phyloP scores from a whole-genome alignment of 2,888 invertebrate species.

The Epiblema foenella region DNA sequence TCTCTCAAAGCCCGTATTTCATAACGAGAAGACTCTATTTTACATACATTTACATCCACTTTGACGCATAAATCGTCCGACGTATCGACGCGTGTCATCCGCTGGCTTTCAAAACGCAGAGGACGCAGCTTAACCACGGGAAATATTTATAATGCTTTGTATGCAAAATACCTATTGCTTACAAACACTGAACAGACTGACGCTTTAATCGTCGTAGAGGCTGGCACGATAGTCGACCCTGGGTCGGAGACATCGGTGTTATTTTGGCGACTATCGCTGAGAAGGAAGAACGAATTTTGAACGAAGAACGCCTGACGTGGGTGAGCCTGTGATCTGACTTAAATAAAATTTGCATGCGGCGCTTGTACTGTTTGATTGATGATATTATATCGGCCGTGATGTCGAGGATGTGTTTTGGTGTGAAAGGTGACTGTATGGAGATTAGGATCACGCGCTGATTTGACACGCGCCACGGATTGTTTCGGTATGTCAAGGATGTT shows the following conservation, averaged over 20 bases:
- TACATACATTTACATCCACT: constrained; percentile 77
- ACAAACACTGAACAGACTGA: constrained; percentile 64
- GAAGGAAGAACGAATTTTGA: constrained; percentile 55
- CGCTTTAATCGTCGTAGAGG: constrained; percentile 60
- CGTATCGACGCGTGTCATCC: constrained; percentile 78
- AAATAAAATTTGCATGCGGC: constrained; percentile 73
- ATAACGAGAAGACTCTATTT: constrained; percentile 68
- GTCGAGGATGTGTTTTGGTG: constrained; percentile 67
- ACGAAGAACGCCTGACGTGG: constrained; percentile 61
- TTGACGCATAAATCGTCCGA: constrained; percentile 68
- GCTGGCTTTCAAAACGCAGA: constrained; percentile 72
- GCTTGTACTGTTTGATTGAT: constrained; percentile 74
- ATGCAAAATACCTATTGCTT: constrained; percentile 81
- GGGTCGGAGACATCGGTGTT: constrained; percentile 55
- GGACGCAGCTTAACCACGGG: constrained; percentile 70
- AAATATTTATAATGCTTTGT: constrained; percentile 84
- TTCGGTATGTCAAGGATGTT: constrained; percentile 72
- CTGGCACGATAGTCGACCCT: constrained; percentile 68
- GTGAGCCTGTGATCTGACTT: constrained; percentile 70
- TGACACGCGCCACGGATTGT: constrained; percentile 69
- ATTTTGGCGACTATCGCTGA: constrained; percentile 42
- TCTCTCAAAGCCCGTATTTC: constrained; percentile 55
- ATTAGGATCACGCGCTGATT: constrained; percentile 73
- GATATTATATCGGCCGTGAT: constrained; percentile 62
- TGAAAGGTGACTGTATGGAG: constrained; percentile 81